A percentile compares a stretch with the other conserved stretches of the same genome.
Evolutionary conservation across 2,113 vertebrate genomes (phyloP).

Genomic region (Octodon degus): DNA sequence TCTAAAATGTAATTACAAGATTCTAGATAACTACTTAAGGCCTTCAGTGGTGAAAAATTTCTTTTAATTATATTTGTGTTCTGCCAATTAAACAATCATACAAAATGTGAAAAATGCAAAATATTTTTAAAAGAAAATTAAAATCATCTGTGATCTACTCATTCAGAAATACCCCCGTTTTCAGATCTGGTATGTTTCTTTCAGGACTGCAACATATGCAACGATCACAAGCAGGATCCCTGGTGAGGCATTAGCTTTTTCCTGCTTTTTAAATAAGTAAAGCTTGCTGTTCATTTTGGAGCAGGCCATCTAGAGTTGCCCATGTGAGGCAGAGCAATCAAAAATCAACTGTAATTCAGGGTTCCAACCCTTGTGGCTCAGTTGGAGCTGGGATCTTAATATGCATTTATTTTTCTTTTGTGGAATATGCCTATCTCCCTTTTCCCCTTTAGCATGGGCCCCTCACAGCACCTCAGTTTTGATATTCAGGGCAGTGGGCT

Average conservation of each 20-base stretch:
- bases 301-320: not conserved
- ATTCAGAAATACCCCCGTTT: not conserved
- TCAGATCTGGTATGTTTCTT: not conserved
- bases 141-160: not conserved
- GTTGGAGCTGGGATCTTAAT: not conserved
- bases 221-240: not conserved
- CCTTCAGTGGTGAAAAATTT: slow-evolving; percentile 31
- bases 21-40: slow-evolving; percentile 15
- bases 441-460: not conserved
- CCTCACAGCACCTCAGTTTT: not conserved
- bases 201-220: not conserved
- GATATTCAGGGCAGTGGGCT: not conserved
- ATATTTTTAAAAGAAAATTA: slow-evolving; percentile 28
- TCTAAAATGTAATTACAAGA: slow-evolving; percentile 61
- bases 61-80: slow-evolving; percentile 60
- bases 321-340: not conserved
- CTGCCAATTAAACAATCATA: slow-evolving; percentile 32
- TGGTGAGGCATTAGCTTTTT: not conserved
- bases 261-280: not conserved
- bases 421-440: not conserved
- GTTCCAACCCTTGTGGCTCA: not conserved
- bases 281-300: not conserved
- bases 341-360: not conserved
- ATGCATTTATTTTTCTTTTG: not conserved
- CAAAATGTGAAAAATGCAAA: slow-evolving; percentile 32